phyloP scores from a whole-genome alignment of 2,888 invertebrate genomes.

The Eumacrocentrus americanus region DNA sequence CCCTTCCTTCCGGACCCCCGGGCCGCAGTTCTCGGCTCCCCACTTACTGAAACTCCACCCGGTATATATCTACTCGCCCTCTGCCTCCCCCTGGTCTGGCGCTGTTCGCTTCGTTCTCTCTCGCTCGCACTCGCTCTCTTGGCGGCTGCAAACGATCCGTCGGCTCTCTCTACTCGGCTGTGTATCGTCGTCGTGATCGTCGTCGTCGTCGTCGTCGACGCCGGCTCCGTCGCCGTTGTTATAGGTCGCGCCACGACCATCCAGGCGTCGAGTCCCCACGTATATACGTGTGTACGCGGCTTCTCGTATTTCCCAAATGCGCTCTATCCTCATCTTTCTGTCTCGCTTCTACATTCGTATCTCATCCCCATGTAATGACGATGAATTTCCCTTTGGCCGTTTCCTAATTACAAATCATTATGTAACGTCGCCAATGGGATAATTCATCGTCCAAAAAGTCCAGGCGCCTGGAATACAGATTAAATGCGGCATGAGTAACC shows the following conservation, averaged over 20 bases:
- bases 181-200: constrained; percentile 21
- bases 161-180: constrained; percentile 19
- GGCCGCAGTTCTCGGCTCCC: constrained; percentile 9
- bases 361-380: background rate
- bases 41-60: constrained; percentile 18
- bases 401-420: constrained; percentile 24
- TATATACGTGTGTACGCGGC: background rate
- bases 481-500: background rate
- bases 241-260: constrained; percentile 27
- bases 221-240: constrained; percentile 20
- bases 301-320: constrained; percentile 27
- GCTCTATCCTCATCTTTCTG: constrained; percentile 7
- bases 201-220: constrained; percentile 21
- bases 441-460: background rate
- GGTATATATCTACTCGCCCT: constrained; percentile 25
- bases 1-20: constrained; percentile 29
- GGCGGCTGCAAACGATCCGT: constrained; percentile 16
- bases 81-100: constrained; percentile 24
- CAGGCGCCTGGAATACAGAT: background rate
- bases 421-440: constrained; percentile 11
- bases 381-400: constrained; percentile 10
- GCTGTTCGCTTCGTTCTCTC: constrained; percentile 30
- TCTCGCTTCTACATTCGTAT: background rate
- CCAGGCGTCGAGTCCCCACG: constrained; percentile 20
- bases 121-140: constrained; percentile 26